Conservation (phyloP, 2,113 vertebrate genomes). For the Nycticebus coucang region DNA sequence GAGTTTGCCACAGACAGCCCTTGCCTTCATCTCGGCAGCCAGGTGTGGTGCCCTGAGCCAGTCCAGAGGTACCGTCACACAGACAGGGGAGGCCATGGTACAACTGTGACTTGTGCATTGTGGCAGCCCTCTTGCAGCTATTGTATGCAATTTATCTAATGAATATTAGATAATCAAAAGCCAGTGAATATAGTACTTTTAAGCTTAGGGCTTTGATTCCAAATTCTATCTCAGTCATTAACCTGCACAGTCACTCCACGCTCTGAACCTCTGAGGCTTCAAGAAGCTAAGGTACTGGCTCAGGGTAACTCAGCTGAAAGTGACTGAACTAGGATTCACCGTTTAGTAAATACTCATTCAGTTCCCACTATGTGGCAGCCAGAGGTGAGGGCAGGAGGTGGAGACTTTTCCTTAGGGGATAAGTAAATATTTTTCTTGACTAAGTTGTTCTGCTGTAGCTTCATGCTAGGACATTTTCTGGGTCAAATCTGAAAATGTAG, state of each 20-base stretch:
- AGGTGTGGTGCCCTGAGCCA: not conserved
- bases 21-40: not conserved
- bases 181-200: not conserved
- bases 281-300: not conserved
- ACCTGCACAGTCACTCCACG: not conserved
- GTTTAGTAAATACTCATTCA: not conserved
- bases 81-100: not conserved
- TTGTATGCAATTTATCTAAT: not conserved
- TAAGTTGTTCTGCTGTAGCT: not conserved
- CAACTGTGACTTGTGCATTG: not conserved
- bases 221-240: not conserved
- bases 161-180: not conserved
- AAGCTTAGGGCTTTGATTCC: constrained; percentile 6
- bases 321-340: not conserved
- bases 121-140: not conserved
- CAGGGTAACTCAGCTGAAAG: not conserved
- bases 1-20: not conserved
- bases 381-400: not conserved
- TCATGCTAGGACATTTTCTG: not conserved
- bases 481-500: not conserved
- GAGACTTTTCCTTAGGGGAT: not conserved
- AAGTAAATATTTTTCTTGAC: not conserved
- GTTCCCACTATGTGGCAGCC: not conserved
- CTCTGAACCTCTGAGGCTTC: not conserved
- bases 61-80: not conserved